Evolutionary conservation across 2,797 vertebrate genomes (phyloP).

Genomic region (Pyrrhura leucotis): DNA sequence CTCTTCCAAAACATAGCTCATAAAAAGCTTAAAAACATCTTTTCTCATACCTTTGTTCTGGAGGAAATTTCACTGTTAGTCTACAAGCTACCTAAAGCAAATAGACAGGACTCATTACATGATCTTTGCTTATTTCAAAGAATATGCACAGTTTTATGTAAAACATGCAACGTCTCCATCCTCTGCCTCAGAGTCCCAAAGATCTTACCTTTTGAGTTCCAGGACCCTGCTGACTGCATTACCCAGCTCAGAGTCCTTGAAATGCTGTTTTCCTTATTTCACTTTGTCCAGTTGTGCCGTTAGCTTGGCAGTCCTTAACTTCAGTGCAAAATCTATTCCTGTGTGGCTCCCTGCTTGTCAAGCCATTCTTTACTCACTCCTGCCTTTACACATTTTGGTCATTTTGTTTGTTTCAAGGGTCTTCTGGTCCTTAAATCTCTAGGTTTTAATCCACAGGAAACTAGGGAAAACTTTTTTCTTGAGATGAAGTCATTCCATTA

Average conservation of each 20-base stretch:
- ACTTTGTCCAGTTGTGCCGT: neutral
- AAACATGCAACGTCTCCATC: neutral
- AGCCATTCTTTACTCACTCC: neutral
- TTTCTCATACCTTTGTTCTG: neutral
- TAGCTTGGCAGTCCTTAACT: neutral
- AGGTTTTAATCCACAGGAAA: neutral
- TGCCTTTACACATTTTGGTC: neutral
- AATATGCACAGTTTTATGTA: neutral
- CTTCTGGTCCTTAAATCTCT: neutral
- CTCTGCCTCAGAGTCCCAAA: neutral
- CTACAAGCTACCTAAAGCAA: neutral
- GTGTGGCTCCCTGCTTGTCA: neutral
- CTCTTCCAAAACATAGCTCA: neutral
- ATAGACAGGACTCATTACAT: neutral
- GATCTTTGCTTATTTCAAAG: neutral
- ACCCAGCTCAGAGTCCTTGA: neutral
- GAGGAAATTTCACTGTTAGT: neutral
- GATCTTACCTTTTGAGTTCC: neutral
- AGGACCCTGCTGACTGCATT: neutral
- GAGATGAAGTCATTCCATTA: neutral
- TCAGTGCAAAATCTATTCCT: neutral
- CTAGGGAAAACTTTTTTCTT: neutral
- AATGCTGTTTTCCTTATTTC: neutral
- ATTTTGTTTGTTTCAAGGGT: neutral
- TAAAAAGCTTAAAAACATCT: neutral